Conservation (phyloP, 1,140 invertebrate genomes). For the Adoxophyes honmai region DNA sequence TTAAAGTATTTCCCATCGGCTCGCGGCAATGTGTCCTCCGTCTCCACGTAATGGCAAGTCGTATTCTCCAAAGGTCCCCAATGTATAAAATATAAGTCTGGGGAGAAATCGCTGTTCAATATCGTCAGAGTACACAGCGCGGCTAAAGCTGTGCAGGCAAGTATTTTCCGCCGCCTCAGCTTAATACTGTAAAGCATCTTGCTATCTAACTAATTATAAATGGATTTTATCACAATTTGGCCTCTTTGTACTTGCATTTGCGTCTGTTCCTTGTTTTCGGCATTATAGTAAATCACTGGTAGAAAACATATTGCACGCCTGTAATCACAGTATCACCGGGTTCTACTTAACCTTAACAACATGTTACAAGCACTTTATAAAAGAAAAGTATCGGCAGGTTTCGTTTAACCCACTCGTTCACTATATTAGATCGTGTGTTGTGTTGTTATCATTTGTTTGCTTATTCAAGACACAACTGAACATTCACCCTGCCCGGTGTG, state of each 20-base stretch:
- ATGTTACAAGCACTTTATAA: no score
- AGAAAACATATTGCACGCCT: no score
- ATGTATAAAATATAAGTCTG: conserved; percentile 4
- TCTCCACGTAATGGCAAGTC: conserved; percentile 31
- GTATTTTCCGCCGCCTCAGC: background rate
- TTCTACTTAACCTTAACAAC: no score
- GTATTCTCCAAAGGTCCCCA: conserved; percentile 21
- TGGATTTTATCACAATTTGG: background rate
- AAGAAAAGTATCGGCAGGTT: no score
- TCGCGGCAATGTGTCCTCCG: conserved; percentile 24
- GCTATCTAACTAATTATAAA: background rate
- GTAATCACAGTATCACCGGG: no score
- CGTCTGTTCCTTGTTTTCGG: no score
- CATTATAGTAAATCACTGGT: no score
- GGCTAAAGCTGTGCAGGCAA: background rate
- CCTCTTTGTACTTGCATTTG: conserved; percentile 6
- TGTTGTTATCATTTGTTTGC: no score
- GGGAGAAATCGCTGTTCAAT: background rate
- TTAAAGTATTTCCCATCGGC: conserved; percentile 20
- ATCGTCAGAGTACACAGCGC: background rate
- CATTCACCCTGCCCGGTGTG: no score
- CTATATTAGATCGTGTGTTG: no score
- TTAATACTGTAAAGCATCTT: background rate
- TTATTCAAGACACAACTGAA: no score
- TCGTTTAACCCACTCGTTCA: no score